phyloP scores from a whole-genome alignment of 2,888 invertebrate species.

The Hemistola chrysoprasaria region DNA sequence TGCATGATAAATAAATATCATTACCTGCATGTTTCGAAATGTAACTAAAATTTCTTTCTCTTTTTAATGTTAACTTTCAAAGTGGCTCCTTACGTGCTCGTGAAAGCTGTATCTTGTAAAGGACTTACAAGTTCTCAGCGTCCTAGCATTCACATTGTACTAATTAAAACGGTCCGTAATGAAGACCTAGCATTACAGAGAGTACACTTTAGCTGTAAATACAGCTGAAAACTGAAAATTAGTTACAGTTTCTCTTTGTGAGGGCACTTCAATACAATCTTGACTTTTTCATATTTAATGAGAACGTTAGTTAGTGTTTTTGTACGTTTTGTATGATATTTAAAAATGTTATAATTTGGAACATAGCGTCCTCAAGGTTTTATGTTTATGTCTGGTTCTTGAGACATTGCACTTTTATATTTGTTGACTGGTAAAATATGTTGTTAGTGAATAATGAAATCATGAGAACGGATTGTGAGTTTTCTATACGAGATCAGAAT shows the following conservation, averaged over 20 bases:
- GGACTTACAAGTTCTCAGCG: conserved; percentile 53
- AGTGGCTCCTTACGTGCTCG: conserved; percentile 32
- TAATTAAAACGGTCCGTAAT: conserved; percentile 69
- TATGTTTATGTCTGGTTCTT: conserved; percentile 11
- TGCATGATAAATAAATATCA: too few species aligned
- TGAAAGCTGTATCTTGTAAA: conserved; percentile 42
- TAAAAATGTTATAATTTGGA: conserved; percentile 25
- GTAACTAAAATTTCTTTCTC: too few species aligned
- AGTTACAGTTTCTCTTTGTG: conserved; percentile 50
- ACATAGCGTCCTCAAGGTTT: conserved; percentile 7
- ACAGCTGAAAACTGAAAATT: conserved; percentile 63
- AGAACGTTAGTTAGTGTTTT: conserved; percentile 38
- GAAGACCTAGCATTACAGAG: conserved; percentile 35
- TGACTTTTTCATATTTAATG: conserved; percentile 51
- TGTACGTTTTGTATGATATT: conserved; percentile 32
- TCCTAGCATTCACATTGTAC: conserved; percentile 61
- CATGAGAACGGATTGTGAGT: too few species aligned
- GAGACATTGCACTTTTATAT: conserved; percentile 3
- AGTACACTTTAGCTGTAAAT: conserved; percentile 55
- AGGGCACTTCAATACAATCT: conserved; percentile 40
- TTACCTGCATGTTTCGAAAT: too few species aligned
- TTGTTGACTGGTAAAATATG: not conserved
- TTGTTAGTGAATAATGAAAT: too few species aligned
- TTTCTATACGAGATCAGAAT: too few species aligned
- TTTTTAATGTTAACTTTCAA: conserved; percentile 29